A percentile compares a stretch with the other conserved stretches of the same genome.
Evolutionary conservation across 1,140 invertebrate species (phyloP).

Genomic region (Teleogryllus occipitalis): DNA sequence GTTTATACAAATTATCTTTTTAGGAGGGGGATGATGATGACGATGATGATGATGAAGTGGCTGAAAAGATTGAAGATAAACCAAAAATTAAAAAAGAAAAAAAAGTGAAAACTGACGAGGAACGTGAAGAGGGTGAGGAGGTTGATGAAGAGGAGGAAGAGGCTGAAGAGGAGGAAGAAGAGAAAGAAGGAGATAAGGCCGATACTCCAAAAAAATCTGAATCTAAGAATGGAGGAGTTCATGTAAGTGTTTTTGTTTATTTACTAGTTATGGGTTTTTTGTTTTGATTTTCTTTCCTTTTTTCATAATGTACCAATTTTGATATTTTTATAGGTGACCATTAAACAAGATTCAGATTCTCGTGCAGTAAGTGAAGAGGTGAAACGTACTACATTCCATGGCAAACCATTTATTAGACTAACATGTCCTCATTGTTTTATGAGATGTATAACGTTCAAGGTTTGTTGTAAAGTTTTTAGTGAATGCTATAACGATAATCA

Average conservation of each 20-base stretch:
- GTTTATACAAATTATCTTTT: too few species aligned
- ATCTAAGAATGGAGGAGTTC: conserved; percentile 15
- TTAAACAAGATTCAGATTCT: conserved; percentile 38
- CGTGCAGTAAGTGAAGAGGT: conserved; percentile 31
- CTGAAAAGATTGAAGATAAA: background rate
- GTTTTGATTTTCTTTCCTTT: conserved; percentile 18
- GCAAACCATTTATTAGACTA: conserved; percentile 54
- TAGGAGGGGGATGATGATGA: too few species aligned
- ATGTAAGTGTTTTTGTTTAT: conserved; percentile 7
- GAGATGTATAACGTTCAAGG: conserved; percentile 61
- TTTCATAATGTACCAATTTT: background rate
- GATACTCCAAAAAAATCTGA: conserved; percentile 20
- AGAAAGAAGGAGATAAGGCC: conserved; percentile 30
- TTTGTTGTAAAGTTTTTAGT: conserved; percentile 27
- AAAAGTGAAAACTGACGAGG: conserved; percentile 29
- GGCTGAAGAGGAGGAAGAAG: conserved; percentile 33
- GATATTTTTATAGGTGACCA: conserved; percentile 34
- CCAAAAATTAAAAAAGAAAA: conserved; percentile 21
- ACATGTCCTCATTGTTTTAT: conserved; percentile 64
- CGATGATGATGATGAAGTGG: background rate
- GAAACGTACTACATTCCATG: conserved; percentile 36
- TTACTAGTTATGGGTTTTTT: conserved; percentile 15
- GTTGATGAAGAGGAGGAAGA: conserved; percentile 32
- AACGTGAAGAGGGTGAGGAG: conserved; percentile 33
- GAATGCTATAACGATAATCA: background rate